Evolutionary conservation across 2,888 invertebrate species (phyloP), one percentile per base, ranked within the genome.

Genomic region (Ormyrus pomaceus): DNA sequence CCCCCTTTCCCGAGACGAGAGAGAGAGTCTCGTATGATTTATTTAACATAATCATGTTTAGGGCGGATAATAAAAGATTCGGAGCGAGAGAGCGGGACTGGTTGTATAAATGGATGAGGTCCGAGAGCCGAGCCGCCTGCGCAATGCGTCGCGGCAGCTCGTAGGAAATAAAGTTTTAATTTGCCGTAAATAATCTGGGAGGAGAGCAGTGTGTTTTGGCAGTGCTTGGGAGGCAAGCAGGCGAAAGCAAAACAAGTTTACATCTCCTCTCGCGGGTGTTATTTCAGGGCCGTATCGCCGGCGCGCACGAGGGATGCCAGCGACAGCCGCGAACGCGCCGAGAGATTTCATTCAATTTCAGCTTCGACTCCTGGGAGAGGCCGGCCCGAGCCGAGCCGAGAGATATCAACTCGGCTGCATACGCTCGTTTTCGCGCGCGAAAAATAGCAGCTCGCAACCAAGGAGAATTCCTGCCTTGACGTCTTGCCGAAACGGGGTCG

Each of bases 21-120:
- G 66, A 66, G 45, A 73, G 48, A 66, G 66, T 6, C 50, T 64
- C 50, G 19, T 19, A 19, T 19, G 19, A 19, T 19, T 19, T 19
- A 19, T 19, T 19, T 19, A 19, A 19, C 19, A 19, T 19, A 19
- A 19, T 19, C 19, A 19, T 50, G 64, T n/a, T 64, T 50, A 64
- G 50, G 4, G 50, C 13, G 6, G 11, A 50, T 56, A 70, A 70
- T 64, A 59, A 19, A 19, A 19, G 19, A 19, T 19, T 19, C 1
- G 10, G n/a, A 46, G 58, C 13, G 0, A 5, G 58, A 19, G 2
- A 51, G 56, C 46, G 46, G 11, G 19, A 19, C 19, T 2, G 62
- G 34, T 50, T 46, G 58, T 84, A 82, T 83, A 84, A 84, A 84
- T 85, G 83, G 84, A 85, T 83, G 83, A 83, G 83, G 83, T 85